Base-by-base conservation (phyloP, 2,888 invertebrate genomes). In the Neoascia interrupta region DNA sequence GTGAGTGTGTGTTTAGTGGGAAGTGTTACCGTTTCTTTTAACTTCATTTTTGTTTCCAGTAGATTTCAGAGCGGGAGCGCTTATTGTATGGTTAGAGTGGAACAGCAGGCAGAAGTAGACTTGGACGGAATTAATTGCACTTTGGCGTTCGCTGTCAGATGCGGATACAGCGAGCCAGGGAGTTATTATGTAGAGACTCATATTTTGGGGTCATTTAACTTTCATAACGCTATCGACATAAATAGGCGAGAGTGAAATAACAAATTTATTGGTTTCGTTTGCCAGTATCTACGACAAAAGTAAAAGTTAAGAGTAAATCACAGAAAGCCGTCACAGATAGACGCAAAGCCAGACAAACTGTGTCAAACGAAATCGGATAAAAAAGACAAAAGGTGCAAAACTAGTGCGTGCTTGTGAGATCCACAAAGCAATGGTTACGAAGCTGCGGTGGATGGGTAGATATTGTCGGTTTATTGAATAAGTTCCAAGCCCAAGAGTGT, bases 81-180 rank as follows among this genome's bases (percentile, higher is more conserved):
- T 31, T 8, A n/a, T 31, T 8, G 31, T 31, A 26, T 26, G 26
- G 26, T 26, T 4, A 8, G 4, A 4, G 26, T 26, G 26, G 26
- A n/a, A n/a, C 26, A 34, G 39, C 11, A 19, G 68, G 13, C 18
- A 63, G 61, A 54, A 11, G n/a, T n/a, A n/a, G n/a, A 13, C 13
- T 58, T 39, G 51, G 72, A 64, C 51, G 36, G 58, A 70, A 72
- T 66, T 79, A 79, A 79, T 79, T 79, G 61, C 60, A 49, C 28
- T 61, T 63, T 64, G 58, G 53, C 53, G 70, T 56, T 73, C 45
- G 36, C 11, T 23, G 41, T 36, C 51, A 51, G 43, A 69, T 68
- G 66, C 72, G 72, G 72, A 61, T 47, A 18, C 19, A n/a, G n/a
- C n/a, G 31, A 4, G n/a, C n/a, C 31, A 4, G 31, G 43, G 70